phyloP scores from a whole-genome alignment of 1,140 invertebrate genomes.

The Brevipalpus yothersi region DNA sequence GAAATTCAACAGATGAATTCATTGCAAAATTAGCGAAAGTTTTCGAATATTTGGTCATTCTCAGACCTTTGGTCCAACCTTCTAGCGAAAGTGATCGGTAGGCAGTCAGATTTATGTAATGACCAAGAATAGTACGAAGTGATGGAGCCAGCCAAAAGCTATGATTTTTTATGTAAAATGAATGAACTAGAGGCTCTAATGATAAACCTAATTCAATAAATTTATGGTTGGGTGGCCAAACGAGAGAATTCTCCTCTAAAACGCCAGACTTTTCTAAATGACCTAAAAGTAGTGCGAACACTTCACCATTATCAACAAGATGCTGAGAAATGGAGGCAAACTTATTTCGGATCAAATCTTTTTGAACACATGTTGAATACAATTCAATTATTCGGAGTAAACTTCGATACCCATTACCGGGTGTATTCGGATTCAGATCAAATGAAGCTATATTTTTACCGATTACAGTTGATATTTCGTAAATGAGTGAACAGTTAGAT shows the following conservation, averaged over 20 bases:
- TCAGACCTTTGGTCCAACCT: too few relatives aligned
- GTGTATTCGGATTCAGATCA: neutral
- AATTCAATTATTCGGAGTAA: neutral
- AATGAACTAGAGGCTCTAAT: neutral
- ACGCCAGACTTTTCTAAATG: neutral
- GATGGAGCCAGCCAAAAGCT: conserved; percentile 3
- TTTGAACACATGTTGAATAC: neutral
- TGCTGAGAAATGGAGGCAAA: neutral
- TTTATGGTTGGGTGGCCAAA: neutral
- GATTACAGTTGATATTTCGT: neutral
- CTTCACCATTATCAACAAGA: neutral
- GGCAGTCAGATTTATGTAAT: conserved; percentile 2
- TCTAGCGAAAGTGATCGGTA: neutral
- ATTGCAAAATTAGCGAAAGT: neutral
- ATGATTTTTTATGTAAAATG: neutral
- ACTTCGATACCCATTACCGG: neutral
- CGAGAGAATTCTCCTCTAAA: neutral
- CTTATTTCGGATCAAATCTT: neutral
- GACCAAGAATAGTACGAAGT: neutral
- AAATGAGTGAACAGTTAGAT: neutral
- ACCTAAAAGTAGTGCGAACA: neutral
- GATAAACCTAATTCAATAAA: neutral
- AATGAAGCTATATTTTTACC: neutral
- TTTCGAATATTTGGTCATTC: neutral
- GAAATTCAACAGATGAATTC: neutral